Conservation (phyloP, 1,140 invertebrate species). For the Sitodiplosis mosellana region DNA sequence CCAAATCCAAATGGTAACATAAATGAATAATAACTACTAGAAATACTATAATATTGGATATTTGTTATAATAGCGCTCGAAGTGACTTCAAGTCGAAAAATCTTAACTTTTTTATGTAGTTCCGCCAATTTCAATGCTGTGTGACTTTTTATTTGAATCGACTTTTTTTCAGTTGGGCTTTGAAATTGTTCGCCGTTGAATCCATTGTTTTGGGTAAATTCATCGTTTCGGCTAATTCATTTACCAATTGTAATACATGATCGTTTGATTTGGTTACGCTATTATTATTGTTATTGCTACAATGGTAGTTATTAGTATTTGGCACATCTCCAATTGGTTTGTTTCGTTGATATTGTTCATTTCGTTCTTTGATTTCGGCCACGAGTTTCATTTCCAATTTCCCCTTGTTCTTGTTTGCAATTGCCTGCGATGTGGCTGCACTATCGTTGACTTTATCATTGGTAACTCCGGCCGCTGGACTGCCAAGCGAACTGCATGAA, state of each 20-base stretch:
- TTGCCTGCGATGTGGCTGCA: conserved; percentile 16
- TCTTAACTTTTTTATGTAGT: no score
- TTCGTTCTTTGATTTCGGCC: conserved; percentile 60
- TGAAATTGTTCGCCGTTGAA: conserved; percentile 26
- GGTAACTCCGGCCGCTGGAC: conserved; percentile 8
- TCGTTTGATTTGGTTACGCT: conserved; percentile 28
- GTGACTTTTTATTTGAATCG: conserved; percentile 33
- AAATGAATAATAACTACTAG: no score
- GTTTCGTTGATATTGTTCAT: conserved; percentile 36
- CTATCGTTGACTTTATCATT: background rate
- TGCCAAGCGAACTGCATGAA: conserved; percentile 30
- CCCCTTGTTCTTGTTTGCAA: conserved; percentile 42
- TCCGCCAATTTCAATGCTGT: no score
- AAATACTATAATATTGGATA: no score
- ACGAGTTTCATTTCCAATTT: conserved; percentile 61
- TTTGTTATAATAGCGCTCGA: no score
- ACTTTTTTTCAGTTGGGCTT: conserved; percentile 48
- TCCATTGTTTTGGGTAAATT: conserved; percentile 27
- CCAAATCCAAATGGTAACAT: no score
- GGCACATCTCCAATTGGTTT: conserved; percentile 27
- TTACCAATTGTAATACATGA: conserved; percentile 60
- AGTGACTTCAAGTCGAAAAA: no score
- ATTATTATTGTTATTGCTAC: conserved; percentile 9
- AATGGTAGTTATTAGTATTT: conserved; percentile 17
- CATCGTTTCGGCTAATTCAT: conserved; percentile 45